These are phyloP conservation scores for Drosophila paranaensis DNA, from an alignment of 2,888 invertebrate species.

Conservation along the genomic window DNA sequence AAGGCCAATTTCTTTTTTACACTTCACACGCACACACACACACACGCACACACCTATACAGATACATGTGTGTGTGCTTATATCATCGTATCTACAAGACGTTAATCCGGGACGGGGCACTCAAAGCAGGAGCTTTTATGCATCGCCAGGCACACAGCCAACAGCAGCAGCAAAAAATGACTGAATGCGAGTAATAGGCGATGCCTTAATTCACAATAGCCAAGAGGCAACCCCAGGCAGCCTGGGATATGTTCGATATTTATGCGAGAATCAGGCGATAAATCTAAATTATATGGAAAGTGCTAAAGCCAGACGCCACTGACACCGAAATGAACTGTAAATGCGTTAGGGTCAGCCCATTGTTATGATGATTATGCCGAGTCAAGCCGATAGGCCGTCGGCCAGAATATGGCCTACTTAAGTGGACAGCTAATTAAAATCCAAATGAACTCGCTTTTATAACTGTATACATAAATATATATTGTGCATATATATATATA, in stretches of 20 bases:
- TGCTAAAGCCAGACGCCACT: constrained; percentile 20
- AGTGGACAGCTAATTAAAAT: constrained; percentile 69
- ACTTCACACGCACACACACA: constrained; percentile 15
- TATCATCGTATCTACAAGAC: constrained; percentile 56
- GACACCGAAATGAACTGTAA: constrained; percentile 61
- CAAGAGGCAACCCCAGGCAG: background rate
- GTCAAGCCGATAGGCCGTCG: background rate
- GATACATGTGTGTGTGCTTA: constrained; percentile 47
- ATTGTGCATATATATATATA: constrained; percentile 11
- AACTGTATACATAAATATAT: no score
- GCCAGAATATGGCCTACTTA: constrained; percentile 39
- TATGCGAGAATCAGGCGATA: constrained; percentile 73
- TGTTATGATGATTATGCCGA: constrained; percentile 72
- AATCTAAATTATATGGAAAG: constrained; percentile 75
- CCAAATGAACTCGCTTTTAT: constrained; percentile 50
- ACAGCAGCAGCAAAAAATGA: constrained; percentile 4
- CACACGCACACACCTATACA: constrained; percentile 7
- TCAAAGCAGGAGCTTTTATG: constrained; percentile 69
- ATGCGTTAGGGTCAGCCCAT: constrained; percentile 58
- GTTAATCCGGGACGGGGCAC: constrained; percentile 65
- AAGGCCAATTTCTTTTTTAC: constrained; percentile 28
- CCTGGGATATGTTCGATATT: constrained; percentile 69
- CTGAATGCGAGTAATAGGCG: constrained; percentile 48
- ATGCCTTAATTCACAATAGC: constrained; percentile 31
- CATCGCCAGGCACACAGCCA: constrained; percentile 33